Conservation (phyloP, 2,888 invertebrate species). For the Heliconius sara region DNA sequence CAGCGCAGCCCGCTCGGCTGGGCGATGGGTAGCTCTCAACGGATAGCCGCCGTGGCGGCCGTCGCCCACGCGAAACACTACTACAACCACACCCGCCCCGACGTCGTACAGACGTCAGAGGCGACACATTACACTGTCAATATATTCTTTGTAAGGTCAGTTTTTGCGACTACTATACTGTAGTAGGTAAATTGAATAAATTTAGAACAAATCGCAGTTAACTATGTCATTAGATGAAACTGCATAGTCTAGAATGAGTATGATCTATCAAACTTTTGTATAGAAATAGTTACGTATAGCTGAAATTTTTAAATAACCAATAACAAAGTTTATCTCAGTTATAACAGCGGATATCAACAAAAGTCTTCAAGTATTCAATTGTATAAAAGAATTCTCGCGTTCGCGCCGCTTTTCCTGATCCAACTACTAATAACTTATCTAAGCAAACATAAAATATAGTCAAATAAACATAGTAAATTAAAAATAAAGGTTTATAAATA, state of each 20-base stretch:
- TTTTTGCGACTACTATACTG: slow-evolving; percentile 45
- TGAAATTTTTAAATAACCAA: slow-evolving; percentile 32
- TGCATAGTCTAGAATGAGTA: not conserved
- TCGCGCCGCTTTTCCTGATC: not conserved
- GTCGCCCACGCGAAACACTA: slow-evolving; percentile 75
- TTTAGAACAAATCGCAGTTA: not conserved
- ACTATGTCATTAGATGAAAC: not conserved
- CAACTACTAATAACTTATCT: not conserved
- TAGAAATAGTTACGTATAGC: slow-evolving; percentile 16
- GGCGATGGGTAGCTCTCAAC: slow-evolving; percentile 87
- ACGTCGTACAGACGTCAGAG: slow-evolving; percentile 63
- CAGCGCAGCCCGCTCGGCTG: slow-evolving; percentile 83
- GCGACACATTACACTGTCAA: slow-evolving; percentile 80
- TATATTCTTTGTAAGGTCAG: slow-evolving; percentile 91
- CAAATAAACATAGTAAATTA: not conserved
- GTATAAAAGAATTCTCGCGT: slow-evolving; percentile 17
- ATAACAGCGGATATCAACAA: slow-evolving; percentile 31
- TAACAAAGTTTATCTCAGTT: slow-evolving; percentile 29
- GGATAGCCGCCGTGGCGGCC: slow-evolving; percentile 85
- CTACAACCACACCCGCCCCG: slow-evolving; percentile 76
- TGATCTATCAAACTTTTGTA: not conserved
- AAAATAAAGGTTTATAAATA: not conserved
- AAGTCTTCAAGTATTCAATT: slow-evolving; percentile 30
- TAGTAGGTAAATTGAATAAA: not conserved
- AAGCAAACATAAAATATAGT: not conserved